Evolutionary conservation across 1,140 invertebrate genomes (phyloP).

Genomic region (Rhopalosiphum padi): DNA sequence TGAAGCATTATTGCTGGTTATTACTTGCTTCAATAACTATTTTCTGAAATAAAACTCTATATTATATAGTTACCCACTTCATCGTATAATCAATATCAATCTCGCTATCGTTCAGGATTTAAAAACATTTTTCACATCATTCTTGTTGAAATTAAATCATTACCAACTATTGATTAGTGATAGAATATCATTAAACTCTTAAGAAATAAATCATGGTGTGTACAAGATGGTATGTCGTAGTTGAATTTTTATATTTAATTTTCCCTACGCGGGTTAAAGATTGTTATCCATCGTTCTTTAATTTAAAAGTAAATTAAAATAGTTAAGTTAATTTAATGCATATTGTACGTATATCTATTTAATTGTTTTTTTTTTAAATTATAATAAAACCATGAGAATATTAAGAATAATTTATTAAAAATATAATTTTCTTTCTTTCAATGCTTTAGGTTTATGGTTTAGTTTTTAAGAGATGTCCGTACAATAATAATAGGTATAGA

Average conservation of each 20-base stretch:
- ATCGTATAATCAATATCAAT: not conserved
- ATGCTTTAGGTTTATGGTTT: not conserved
- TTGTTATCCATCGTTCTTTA: no score
- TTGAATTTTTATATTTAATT: not conserved
- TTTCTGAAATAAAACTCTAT: not conserved
- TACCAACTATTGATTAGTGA: not conserved
- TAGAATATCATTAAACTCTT: not conserved
- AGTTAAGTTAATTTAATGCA: no score
- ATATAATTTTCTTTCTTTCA: not conserved
- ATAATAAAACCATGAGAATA: not conserved
- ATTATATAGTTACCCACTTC: not conserved
- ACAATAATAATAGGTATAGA: not conserved
- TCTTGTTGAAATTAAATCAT: not conserved
- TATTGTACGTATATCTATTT: no score
- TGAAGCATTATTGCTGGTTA: not conserved
- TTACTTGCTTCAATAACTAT: not conserved
- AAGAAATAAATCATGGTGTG: not conserved
- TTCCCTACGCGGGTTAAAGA: not conserved
- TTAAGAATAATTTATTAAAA: not conserved
- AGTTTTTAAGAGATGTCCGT: not conserved
- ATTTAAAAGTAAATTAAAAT: no score
- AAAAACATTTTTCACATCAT: not conserved
- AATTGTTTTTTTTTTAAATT: no score
- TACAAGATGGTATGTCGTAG: not conserved
- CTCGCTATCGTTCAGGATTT: not conserved